Evolutionary conservation across 1,140 invertebrate genomes (phyloP), one percentile per base, ranked within the genome.

Genomic region (Polyergus mexicanus): DNA sequence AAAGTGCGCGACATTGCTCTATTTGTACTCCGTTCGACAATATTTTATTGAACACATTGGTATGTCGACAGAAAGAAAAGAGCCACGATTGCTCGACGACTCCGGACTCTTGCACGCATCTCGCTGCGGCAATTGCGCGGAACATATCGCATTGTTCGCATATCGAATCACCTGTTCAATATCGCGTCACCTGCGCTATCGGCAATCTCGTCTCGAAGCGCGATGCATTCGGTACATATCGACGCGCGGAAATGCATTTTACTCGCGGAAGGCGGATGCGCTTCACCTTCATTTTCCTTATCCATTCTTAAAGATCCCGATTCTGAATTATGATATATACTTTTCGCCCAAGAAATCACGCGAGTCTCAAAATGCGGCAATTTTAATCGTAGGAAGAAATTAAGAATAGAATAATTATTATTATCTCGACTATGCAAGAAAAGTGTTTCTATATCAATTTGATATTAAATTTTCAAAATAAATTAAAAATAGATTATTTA

Each of bases 171-270:
- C 74, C 83, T 83, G 78, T 83, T 74, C 86, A 56, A 91, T 86
- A 91, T 89, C 90, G 88, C 78, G 88, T 88, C 84, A 87, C 81
- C 84, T 91, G 89, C 90, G 89, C 90, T 91, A 89, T 81, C 86
- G 71, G 60, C 71, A 56, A 76, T 81, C 77, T 60, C 32, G 56
- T 56, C 75, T 35, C 13, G 77, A 56, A 65, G 74, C 47, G 22
- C 54, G 7, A 28, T 28, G 54, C 54, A 72, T 72, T 83, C 68
- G 62, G 54, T 68, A 41, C 25, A 35, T 65, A 56, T 58, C 47
- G 44, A 69, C 32, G 66, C 38, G 25, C 54, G 68, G 28, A 38
- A 60, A 83, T 60, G 54, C 54, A 22, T 41, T 60, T 38, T 35
- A 19, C 25, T 60, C 54, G 54, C 25, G 47, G 51, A 58, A 80